Base-by-base conservation (phyloP, 1,140 invertebrate genomes). In the Drosophila tristis region DNA sequence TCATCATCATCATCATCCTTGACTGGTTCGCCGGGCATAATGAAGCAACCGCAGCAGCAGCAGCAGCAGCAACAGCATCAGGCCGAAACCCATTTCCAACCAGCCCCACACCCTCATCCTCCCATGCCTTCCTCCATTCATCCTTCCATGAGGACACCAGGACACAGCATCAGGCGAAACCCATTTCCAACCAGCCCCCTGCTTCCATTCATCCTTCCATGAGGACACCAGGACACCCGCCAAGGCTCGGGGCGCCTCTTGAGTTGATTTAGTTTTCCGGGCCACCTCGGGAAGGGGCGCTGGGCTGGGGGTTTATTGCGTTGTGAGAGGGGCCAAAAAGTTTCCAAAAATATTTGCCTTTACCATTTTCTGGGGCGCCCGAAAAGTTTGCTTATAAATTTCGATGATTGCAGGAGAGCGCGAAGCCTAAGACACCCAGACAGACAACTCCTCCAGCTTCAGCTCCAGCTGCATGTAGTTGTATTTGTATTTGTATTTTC, bases 321-420 rank as follows among this genome's bases (percentile, higher is more conserved):
- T 35, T 35, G 9, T 8, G 45, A 2, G 15, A 39, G 39, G 44
- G 7, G n/a, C 26, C 23, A 35, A 53, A 53, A 74, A 74, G 44
- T 67, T 77, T 77, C 70, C 55, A 63, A 77, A 77, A 85, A 84
- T 84, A 80, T 85, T 85, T 85, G 82, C 78, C 74, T 74, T 80
- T 74, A 65, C 74, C 67, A 60, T 78, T 74, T 73, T 54, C 35
- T 35, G 9, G 43, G 35, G 29, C 11, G 13, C 15, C 39, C 48
- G 20, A 11, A 8, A 89, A 87, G 74, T 87, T 87, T 79, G 56
- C 84, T 89, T 87, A 89, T 87, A 82, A 89, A 87, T 89, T 87
- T 82, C 70, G 74, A 82, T 82, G 82, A 86, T 86, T 81, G 82
- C 67, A 58, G 23, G 60, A 26, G 57, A n/a, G 47, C 58, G 55